Conservation (phyloP, 2,113 vertebrate species). For the Rhea pennata region DNA sequence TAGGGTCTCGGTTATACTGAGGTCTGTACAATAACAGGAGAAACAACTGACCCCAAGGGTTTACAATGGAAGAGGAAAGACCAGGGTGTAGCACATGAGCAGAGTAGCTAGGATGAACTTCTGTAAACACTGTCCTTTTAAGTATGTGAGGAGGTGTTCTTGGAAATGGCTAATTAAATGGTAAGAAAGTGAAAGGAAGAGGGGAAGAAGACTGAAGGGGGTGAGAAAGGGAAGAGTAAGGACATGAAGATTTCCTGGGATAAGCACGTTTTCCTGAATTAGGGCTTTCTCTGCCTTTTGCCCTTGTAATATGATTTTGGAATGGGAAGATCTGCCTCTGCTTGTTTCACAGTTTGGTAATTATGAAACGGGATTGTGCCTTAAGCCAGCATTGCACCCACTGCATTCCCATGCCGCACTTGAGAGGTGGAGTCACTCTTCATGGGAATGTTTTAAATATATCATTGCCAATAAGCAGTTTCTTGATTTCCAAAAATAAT, state of each 20-base stretch:
- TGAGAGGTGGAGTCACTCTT: background rate
- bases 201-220: background rate
- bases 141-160: background rate
- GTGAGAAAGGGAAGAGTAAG: background rate
- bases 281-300: background rate
- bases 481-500: background rate
- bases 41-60: background rate
- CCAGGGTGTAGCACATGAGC: accelerated
- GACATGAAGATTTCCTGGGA: background rate
- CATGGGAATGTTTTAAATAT: accelerated
- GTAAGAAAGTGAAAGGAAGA: background rate
- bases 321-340: background rate
- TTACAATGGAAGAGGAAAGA: background rate
- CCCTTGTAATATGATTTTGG: background rate
- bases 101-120: background rate
- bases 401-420: constrained; percentile 35
- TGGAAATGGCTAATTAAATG: background rate
- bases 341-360: background rate
- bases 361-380: background rate
- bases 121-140: background rate
- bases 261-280: background rate
- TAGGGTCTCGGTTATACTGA: background rate
- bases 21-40: background rate
- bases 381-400: background rate
- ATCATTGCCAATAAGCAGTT: background rate